Evolutionary conservation across 2,888 invertebrate species (phyloP).

Genomic region (Pristionchus japonicus): DNA sequence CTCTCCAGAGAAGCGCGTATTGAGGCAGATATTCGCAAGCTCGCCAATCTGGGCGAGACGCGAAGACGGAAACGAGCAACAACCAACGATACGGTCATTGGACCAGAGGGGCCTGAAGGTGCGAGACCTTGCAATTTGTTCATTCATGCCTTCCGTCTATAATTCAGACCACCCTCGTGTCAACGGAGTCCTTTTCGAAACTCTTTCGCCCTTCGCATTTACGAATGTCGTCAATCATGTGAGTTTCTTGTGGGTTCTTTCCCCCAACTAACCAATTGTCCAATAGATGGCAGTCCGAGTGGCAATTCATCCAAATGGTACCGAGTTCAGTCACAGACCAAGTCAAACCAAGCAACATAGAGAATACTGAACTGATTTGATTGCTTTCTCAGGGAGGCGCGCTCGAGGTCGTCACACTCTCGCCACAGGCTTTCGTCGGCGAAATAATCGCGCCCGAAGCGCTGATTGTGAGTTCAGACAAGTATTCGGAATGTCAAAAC

Average conservation of each 20-base stretch:
- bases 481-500: no score
- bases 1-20: constrained; percentile 50
- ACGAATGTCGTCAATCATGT: constrained; percentile 60
- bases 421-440: constrained; percentile 65
- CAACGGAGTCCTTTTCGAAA: constrained; percentile 55
- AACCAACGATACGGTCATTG: neutral
- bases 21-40: constrained; percentile 58
- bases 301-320: no score
- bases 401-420: constrained; percentile 64
- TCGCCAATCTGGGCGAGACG: constrained; percentile 51
- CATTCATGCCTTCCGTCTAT: no score
- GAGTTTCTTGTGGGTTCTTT: no score
- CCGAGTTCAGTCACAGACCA: no score
- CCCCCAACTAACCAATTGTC: no score
- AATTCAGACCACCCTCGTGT: constrained; percentile 42
- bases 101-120: neutral
- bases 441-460: constrained; percentile 65
- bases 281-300: no score
- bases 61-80: constrained; percentile 1
- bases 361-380: no score
- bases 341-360: no score
- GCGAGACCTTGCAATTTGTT: no score
- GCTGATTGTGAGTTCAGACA: constrained; percentile 51
- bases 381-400: constrained; percentile 48
- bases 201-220: constrained; percentile 64